Base-by-base conservation (phyloP, 2,888 invertebrate genomes). In the Malthinus seriepunctatus region DNA sequence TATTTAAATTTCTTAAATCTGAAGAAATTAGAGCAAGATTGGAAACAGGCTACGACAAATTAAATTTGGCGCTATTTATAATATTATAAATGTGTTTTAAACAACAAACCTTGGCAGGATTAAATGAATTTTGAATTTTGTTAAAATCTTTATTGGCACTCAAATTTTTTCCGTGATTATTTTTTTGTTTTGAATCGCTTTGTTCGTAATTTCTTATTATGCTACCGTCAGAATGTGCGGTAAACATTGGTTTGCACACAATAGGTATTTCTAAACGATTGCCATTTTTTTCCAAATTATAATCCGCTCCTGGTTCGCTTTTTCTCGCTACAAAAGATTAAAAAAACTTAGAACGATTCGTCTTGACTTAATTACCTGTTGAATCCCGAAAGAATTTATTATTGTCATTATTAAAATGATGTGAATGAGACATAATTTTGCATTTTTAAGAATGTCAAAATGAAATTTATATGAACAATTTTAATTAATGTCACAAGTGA, bases 101-200 rank as follows among this genome's bases (percentile, higher is more conserved):
- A 32, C 35, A 23, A 5, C 49, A 6, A 8, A 49, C 38, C 49
- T 49, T 49, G 1, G 10, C 2, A 3, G 35, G 35, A 38, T n/a
- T 49, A 6, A 38, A 11, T n/a, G 49, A 38, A 9, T 31, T 12
- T 11, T 7, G 12, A 8, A 38, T 15, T 46, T 47, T 38, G 14
- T 51, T 62, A 9, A 44, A 50, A 32, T 64, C 63, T 49, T 60
- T 64, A 14, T 35, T 66, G 46, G 60, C 63, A 63, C 66, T 63
- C 32, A 55, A 60, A 47, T 65, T 67, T 23, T 65, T 63, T 47
- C 63, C 63, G 47, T 63, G 65, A 5, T 65, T 64, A 23, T 63
- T 34, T 56, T 67, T 67, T 38, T 64, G 66, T 38, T 65, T 67
- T 35, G 63, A 52, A n/a, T 62, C 62, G 11, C 37, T 38, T 8